Evolutionary conservation across 1,140 invertebrate species (phyloP).

Genomic region (Zaprionus tsacasi): DNA sequence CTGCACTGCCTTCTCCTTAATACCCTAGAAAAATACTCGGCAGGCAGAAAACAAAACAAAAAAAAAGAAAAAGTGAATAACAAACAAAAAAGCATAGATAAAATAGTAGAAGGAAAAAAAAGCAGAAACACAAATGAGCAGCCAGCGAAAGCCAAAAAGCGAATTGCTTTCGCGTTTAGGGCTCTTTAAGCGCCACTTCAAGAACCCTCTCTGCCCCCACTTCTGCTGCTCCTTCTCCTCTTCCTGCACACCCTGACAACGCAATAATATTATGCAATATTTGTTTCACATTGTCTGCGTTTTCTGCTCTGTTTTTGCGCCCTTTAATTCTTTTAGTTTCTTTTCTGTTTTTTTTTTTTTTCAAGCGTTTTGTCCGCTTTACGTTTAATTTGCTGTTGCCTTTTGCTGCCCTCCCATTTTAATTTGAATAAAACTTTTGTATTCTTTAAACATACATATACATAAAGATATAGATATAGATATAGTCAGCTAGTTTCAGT

Average conservation of each 20-base stretch:
- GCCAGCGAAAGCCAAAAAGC: slow-evolving; percentile 54
- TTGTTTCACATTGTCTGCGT: slow-evolving; percentile 62
- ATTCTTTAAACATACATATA: slow-evolving; percentile 1
- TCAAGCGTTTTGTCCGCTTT: slow-evolving; percentile 11
- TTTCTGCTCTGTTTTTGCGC: slow-evolving; percentile 3
- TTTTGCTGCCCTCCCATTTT: slow-evolving; percentile 12
- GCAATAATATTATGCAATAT: slow-evolving; percentile 76
- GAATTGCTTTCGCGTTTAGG: slow-evolving; percentile 72
- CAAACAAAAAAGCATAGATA: not conserved
- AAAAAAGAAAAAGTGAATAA: not conserved
- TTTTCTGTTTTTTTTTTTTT: not conserved
- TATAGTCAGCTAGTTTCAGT: not conserved
- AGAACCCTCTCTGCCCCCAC: not conserved
- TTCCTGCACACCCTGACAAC: slow-evolving; percentile 9
- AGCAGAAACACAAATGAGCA: slow-evolving; percentile 31
- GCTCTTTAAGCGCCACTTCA: slow-evolving; percentile 53
- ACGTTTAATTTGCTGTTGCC: slow-evolving; percentile 58
- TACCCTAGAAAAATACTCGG: not conserved
- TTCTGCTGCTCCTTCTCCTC: too few species aligned
- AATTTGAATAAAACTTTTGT: slow-evolving; percentile 39
- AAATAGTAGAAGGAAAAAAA: too few species aligned
- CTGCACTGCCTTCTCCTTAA: too few species aligned
- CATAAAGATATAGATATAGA: not conserved
- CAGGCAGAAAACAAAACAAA: not conserved
- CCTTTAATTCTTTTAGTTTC: slow-evolving; percentile 10